Evolutionary conservation across 2,797 vertebrate species (phyloP).

Genomic region (Poecilia wingei): DNA sequence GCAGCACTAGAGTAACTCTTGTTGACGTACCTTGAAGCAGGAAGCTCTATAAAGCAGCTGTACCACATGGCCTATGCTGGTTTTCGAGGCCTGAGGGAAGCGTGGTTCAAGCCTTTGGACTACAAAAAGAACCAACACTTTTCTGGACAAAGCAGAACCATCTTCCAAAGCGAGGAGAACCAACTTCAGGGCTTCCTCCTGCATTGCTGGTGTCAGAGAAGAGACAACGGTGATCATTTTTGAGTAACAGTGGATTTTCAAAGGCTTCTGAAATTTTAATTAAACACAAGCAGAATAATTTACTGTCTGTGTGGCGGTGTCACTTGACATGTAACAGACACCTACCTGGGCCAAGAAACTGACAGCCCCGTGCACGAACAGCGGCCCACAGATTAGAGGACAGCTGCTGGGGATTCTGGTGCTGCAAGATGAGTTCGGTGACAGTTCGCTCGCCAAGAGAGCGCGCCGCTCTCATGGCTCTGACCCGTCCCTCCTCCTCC

Average conservation of each 20-base stretch:
- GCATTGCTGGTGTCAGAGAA: conserved; percentile 87
- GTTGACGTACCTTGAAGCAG: conserved; percentile 92
- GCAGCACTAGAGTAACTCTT: neutral
- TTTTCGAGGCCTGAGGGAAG: conserved; percentile 98
- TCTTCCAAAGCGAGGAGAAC: conserved; percentile 97
- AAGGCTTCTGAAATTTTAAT: neutral
- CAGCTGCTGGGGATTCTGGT: conserved; percentile 98
- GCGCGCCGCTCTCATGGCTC: conserved; percentile 97
- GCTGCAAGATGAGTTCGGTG: conserved; percentile 98
- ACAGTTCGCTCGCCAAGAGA: conserved; percentile 97
- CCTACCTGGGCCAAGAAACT: conserved; percentile 97
- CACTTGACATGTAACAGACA: conserved; percentile 4
- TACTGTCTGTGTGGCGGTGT: neutral
- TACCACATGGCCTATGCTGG: conserved; percentile 98
- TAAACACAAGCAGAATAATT: neutral
- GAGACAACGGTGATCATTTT: conserved; percentile 1
- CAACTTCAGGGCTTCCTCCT: conserved; percentile 97
- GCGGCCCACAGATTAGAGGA: conserved; percentile 99
- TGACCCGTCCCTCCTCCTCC: conserved; percentile 95
- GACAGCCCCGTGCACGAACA: conserved; percentile 95
- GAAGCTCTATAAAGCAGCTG: conserved; percentile 98
- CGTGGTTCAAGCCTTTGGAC: conserved; percentile 98
- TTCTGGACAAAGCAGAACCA: conserved; percentile 95
- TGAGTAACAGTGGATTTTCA: neutral
- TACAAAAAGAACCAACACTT: conserved; percentile 98